These are phyloP conservation scores for Sceliomorpha sp. DNA, from an alignment of 2,888 invertebrate species.

Conservation along the genomic window DNA sequence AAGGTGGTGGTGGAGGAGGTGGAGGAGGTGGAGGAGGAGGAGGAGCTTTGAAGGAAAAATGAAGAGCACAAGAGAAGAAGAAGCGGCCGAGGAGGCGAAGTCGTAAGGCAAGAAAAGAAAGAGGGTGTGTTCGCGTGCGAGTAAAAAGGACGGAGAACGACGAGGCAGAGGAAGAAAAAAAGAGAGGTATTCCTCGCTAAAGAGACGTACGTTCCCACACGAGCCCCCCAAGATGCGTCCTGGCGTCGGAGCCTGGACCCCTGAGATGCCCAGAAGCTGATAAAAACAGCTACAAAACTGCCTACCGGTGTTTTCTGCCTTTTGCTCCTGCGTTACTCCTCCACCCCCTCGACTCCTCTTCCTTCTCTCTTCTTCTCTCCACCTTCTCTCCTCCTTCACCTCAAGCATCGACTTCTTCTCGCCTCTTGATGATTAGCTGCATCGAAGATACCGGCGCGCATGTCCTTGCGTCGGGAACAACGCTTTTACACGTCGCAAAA, in stretches of 20 bases:
- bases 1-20: too few species aligned
- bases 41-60: slow-evolving; percentile 51
- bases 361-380: slow-evolving; percentile 26
- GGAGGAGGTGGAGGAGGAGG: slow-evolving; percentile 43
- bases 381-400: slow-evolving; percentile 34
- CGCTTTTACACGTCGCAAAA: slow-evolving; percentile 18
- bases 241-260: slow-evolving; percentile 73
- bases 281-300: slow-evolving; percentile 80
- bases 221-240: slow-evolving; percentile 80
- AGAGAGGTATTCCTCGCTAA: slow-evolving; percentile 62
- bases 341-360: slow-evolving; percentile 45
- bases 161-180: slow-evolving; percentile 38
- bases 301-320: slow-evolving; percentile 75
- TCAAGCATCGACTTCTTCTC: slow-evolving; percentile 43
- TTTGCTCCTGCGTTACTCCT: slow-evolving; percentile 66
- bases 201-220: slow-evolving; percentile 80
- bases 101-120: slow-evolving; percentile 31
- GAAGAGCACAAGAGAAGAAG: slow-evolving; percentile 52
- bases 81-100: slow-evolving; percentile 27
- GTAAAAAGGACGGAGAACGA: slow-evolving; percentile 19
- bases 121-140: slow-evolving; percentile 34
- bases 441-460: slow-evolving; percentile 23
- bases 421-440: slow-evolving; percentile 44
- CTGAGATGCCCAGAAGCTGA: slow-evolving; percentile 79
- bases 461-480: slow-evolving; percentile 23